phyloP scores from a whole-genome alignment of 2,113 vertebrate species.

The Nicator chloris region DNA sequence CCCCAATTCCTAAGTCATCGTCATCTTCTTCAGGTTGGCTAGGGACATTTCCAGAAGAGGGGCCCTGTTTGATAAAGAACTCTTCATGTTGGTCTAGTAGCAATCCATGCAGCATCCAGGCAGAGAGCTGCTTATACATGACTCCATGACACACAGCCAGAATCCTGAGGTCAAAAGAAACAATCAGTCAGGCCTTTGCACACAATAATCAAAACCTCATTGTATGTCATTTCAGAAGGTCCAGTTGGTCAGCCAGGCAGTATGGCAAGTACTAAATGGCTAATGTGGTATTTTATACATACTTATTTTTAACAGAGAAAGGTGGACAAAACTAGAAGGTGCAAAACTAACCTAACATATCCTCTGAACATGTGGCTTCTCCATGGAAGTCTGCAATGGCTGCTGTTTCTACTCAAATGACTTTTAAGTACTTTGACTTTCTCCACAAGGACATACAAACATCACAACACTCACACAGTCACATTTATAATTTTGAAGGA shows the following conservation, averaged over 20 bases:
- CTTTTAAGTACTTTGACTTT: neutral
- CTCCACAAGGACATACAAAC: neutral
- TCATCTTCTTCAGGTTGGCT: constrained; percentile 92
- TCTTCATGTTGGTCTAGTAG: constrained; percentile 95
- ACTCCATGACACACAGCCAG: constrained; percentile 94
- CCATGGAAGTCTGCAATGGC: neutral
- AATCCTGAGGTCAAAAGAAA: constrained; percentile 76
- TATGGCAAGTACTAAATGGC: neutral
- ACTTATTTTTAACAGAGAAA: neutral
- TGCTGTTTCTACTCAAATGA: neutral
- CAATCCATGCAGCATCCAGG: constrained; percentile 97
- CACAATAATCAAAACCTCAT: neutral
- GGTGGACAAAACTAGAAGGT: neutral
- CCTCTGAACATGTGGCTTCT: neutral
- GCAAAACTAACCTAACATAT: neutral
- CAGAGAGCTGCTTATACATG: constrained; percentile 98
- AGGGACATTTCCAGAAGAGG: constrained; percentile 81
- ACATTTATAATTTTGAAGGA: neutral
- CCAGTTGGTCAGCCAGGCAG: neutral
- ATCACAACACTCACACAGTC: neutral
- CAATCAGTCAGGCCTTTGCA: neutral
- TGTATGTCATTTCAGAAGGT: neutral
- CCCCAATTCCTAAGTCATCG: constrained; percentile 93
- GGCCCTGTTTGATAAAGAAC: constrained; percentile 95
- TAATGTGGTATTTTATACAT: neutral